A percentile compares a stretch with the other conserved stretches of the same genome.
Conservation (phyloP, 2,888 invertebrate species). For the Zelleria hepariella region DNA sequence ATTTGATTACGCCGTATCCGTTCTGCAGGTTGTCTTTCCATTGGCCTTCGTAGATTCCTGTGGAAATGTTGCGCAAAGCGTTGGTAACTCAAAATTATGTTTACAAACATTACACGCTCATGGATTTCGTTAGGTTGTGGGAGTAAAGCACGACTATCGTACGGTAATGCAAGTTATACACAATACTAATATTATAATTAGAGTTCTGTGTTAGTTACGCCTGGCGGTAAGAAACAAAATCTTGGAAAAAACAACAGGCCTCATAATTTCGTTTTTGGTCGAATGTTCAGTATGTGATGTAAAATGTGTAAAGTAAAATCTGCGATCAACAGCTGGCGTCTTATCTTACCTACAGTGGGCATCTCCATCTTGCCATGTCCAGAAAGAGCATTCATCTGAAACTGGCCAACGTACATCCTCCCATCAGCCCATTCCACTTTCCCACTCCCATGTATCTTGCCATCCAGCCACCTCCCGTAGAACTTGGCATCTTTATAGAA, state of each 20-base stretch:
- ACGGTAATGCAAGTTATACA: no score
- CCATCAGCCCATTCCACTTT: constrained; percentile 88
- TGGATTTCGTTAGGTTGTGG: no score
- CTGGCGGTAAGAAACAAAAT: no score
- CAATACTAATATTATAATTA: no score
- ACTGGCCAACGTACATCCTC: constrained; percentile 83
- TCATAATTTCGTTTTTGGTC: no score
- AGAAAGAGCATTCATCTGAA: constrained; percentile 80
- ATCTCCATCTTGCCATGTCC: constrained; percentile 81
- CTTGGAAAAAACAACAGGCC: no score
- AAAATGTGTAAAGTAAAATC: neutral
- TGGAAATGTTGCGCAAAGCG: constrained; percentile 8
- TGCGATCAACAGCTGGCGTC: neutral
- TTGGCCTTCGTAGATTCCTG: constrained; percentile 82
- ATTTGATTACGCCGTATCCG: constrained; percentile 84
- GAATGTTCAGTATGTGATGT: no score
- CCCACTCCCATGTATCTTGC: constrained; percentile 87
- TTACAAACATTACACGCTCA: neutral
- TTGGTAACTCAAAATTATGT: neutral
- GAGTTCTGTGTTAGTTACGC: no score
- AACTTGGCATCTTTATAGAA: constrained; percentile 85
- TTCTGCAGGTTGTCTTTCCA: constrained; percentile 89
- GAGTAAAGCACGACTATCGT: no score
- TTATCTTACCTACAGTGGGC: constrained; percentile 67
- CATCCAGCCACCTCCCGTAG: constrained; percentile 85